Conservation (phyloP, 2,113 vertebrate genomes). For the Channa maculata region DNA sequence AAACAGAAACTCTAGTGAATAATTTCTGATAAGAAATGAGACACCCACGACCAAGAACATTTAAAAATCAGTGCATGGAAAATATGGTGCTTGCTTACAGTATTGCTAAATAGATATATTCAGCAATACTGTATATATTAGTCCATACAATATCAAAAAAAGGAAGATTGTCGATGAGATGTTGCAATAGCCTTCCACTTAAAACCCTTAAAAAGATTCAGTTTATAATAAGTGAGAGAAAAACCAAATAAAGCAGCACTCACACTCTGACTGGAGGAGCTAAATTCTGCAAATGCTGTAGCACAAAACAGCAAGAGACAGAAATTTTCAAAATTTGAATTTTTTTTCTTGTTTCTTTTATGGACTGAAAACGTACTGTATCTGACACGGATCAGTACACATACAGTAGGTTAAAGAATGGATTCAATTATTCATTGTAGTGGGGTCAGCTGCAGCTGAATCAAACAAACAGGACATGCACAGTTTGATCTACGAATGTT, state of each 20-base stretch:
- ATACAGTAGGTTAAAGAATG: not conserved
- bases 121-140: not conserved
- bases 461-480: slow-evolving; percentile 1
- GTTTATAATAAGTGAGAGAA: too few species aligned
- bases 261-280: too few species aligned
- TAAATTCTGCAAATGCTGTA: too few species aligned
- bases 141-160: not conserved
- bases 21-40: slow-evolving; percentile 10
- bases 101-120: not conserved
- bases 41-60: not conserved
- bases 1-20: not conserved
- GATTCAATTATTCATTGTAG: not conserved
- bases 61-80: not conserved
- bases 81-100: not conserved
- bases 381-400: not conserved
- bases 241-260: too few species aligned
- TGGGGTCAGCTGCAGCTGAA: not conserved
- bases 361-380: not conserved
- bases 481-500: not conserved
- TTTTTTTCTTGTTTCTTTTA: too few species aligned
- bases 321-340: too few species aligned
- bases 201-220: not conserved
- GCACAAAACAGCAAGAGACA: too few species aligned
- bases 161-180: not conserved
- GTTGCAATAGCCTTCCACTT: not conserved